Conservation (phyloP, 2,797 vertebrate species). For the Natrix natrix region DNA sequence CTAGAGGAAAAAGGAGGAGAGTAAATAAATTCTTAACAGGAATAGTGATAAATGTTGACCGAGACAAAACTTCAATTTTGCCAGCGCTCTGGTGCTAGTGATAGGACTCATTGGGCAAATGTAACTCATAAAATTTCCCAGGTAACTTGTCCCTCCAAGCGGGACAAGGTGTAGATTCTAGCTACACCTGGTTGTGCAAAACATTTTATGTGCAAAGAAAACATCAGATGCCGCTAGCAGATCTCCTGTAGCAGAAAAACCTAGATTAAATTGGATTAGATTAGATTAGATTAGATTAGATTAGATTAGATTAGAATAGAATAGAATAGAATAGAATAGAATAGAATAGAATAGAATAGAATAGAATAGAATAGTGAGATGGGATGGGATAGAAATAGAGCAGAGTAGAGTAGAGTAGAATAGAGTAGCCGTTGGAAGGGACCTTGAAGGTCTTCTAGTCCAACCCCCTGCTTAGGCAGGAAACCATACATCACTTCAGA, state of each 20-base stretch:
- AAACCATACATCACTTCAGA: too few relatives aligned
- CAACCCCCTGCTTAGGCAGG: too few relatives aligned
- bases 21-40: conserved; percentile 20
- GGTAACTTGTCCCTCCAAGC: background rate
- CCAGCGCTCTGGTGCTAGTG: background rate
- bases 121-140: background rate
- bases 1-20: background rate
- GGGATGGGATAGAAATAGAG: too few relatives aligned
- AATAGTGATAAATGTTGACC: background rate
- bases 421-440: too few relatives aligned
- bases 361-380: too few relatives aligned
- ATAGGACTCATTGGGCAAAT: background rate
- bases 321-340: too few relatives aligned
- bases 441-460: too few relatives aligned
- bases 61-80: background rate
- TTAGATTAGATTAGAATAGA: too few relatives aligned
- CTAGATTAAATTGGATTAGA: too few relatives aligned
- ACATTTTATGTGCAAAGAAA: background rate
- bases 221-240: background rate
- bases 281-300: too few relatives aligned
- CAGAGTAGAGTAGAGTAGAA: too few relatives aligned
- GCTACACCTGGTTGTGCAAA: background rate
- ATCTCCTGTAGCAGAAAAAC: background rate
- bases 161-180: background rate
- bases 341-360: too few relatives aligned